A percentile compares a stretch with the other conserved stretches of the same genome.
Conservation (phyloP, 2,888 invertebrate species). For the Heliconius ismenius region DNA sequence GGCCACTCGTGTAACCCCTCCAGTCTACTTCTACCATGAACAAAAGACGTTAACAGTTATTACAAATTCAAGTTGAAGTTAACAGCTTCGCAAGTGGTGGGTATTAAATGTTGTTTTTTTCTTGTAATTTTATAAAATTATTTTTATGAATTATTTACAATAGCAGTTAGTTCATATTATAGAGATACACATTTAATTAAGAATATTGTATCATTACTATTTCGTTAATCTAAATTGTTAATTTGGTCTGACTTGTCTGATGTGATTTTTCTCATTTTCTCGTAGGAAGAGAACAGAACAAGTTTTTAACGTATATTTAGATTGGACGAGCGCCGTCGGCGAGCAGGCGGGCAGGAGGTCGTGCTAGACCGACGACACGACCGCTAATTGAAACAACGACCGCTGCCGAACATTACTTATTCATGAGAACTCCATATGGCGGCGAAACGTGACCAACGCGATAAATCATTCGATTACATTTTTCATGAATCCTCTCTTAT, state of each 20-base stretch:
- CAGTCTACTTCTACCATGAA: slow-evolving; percentile 2
- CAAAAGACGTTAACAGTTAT: slow-evolving; percentile 17
- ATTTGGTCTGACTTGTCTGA: not conserved
- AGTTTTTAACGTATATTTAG: slow-evolving; percentile 48
- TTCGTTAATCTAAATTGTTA: not conserved
- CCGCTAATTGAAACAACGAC: slow-evolving; percentile 82
- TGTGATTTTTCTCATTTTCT: not conserved
- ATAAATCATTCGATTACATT: slow-evolving; percentile 80
- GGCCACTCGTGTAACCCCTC: slow-evolving; percentile 22
- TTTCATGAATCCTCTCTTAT: slow-evolving; percentile 66
- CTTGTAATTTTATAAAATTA: not conserved
- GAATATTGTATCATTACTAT: not conserved
- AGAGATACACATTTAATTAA: not conserved
- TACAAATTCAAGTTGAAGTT: slow-evolving; percentile 11
- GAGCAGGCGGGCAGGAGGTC: slow-evolving; percentile 53
- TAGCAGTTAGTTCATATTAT: not conserved
- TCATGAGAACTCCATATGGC: slow-evolving; percentile 81
- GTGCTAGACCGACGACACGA: slow-evolving; percentile 72
- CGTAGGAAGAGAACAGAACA: slow-evolving; percentile 42
- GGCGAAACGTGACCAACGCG: slow-evolving; percentile 76
- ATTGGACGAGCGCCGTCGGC: slow-evolving; percentile 48
- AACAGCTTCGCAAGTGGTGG: slow-evolving; percentile 26
- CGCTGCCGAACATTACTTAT: slow-evolving; percentile 78
- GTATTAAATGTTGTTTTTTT: slow-evolving; percentile 24
- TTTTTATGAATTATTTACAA: not conserved